A percentile compares a stretch with the other conserved stretches of the same genome.
phyloP scores from a whole-genome alignment of 2,888 invertebrate species.

The Emmelina monodactyla region DNA sequence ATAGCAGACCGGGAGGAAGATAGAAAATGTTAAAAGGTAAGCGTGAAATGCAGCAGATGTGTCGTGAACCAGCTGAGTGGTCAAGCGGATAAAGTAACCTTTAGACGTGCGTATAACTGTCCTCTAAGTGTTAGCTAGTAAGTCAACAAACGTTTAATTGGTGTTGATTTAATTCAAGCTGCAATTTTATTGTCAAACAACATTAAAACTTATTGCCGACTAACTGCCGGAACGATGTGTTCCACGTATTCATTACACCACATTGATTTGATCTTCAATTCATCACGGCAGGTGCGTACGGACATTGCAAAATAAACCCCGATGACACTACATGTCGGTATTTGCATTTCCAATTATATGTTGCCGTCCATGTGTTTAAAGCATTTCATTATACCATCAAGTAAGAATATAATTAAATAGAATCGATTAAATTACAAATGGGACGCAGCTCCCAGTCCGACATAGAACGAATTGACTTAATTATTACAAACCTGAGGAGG shows the following conservation, averaged over 20 bases:
- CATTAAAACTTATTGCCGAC: too few species aligned
- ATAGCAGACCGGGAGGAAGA: slow-evolving; percentile 42
- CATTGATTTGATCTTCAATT: too few species aligned
- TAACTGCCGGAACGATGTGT: too few species aligned
- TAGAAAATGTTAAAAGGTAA: slow-evolving; percentile 54
- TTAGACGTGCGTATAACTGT: too few species aligned
- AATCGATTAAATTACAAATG: slow-evolving; percentile 38
- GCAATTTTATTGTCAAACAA: too few species aligned
- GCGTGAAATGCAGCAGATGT: slow-evolving; percentile 60
- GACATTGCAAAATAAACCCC: not conserved
- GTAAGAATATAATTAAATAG: slow-evolving; percentile 14
- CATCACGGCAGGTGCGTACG: not conserved
- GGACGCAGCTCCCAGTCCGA: slow-evolving; percentile 8
- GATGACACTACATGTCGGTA: not conserved
- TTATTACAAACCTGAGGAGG: slow-evolving; percentile 47
- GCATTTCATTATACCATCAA: not conserved
- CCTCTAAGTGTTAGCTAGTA: too few species aligned
- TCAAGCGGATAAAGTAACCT: not conserved
- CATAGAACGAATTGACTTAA: slow-evolving; percentile 60
- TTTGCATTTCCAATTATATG: not conserved
- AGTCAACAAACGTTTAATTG: too few species aligned
- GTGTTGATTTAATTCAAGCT: too few species aligned
- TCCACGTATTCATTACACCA: too few species aligned
- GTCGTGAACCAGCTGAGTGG: not conserved
- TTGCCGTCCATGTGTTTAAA: not conserved